Evolutionary conservation across 2,888 invertebrate genomes (phyloP), one percentile per base, ranked within the genome.

Genomic region (Drosophila emarginata): DNA sequence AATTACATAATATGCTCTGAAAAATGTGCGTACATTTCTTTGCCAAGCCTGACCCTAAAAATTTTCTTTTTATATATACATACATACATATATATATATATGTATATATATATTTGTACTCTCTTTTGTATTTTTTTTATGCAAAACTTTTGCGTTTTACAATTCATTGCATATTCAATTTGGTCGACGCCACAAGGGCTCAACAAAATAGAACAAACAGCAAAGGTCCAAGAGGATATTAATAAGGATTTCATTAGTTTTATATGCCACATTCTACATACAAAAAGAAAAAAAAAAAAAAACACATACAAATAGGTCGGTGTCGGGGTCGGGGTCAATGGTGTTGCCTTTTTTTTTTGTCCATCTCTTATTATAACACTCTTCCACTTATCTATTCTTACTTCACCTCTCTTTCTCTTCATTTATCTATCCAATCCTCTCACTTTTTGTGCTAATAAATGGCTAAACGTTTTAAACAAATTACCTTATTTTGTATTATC

Each of bases 241-340:
- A 87, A 87, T 88, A 88, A 87, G 85, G 87, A 87, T 89, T 82
- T 87, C 87, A 89, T 89, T 89, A 87, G 86, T 89, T 88, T 82
- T 80, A 79, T 77, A 77, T 78, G 75, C 74, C 78, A 51, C 71
- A 32, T 28, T 4, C 6, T 37, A 18, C 62, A 23, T 15, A 36
- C n/a, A n/a, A n/a, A n/a, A n/a, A 11, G 32, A n/a, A 23, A 18
- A 36, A 36, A 18, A 12, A 18, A 52, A 18, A 52, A 28, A 28
- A 54, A 54, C 54, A 57, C 57, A 58, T 58, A 14, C 23, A 26
- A 53, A 61, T 61, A 53, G 61, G 61, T 56, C 63, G 59, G 40
- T 15, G 15, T 40, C 14, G 7, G 61, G 61, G 66, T 56, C 67
- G 59, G 18, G 18, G 15, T 40, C 40, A 18, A 70, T 70, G 32